Evolutionary conservation across 1,140 invertebrate species (phyloP).

Genomic region (Musca vetustissima): DNA sequence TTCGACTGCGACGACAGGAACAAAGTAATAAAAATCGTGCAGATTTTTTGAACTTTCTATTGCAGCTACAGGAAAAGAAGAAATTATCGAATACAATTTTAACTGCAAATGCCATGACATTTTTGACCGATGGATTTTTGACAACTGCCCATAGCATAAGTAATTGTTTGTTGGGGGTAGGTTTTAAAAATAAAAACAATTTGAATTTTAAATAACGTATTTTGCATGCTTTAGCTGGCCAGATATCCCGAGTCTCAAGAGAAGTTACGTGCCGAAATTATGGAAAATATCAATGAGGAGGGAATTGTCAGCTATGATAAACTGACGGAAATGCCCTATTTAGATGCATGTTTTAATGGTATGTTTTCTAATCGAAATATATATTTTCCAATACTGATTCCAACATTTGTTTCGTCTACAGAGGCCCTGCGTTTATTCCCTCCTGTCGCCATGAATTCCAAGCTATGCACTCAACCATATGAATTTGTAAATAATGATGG

Average conservation of each 20-base stretch:
- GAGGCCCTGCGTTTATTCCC: constrained; percentile 27
- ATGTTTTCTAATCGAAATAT: background rate
- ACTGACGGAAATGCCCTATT: constrained; percentile 6
- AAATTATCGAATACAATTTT: background rate
- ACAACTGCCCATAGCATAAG: constrained; percentile 22
- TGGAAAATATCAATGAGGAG: constrained; percentile 26
- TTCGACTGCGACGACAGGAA: constrained; percentile 35
- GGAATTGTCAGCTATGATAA: constrained; percentile 10
- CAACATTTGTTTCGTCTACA: constrained; percentile 20
- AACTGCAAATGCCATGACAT: constrained; percentile 29
- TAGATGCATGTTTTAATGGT: constrained; percentile 13
- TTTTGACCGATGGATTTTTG: constrained; percentile 41
- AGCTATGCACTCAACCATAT: constrained; percentile 25
- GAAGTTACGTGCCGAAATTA: constrained; percentile 46
- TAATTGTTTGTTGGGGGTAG: constrained; percentile 23
- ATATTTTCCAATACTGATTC: background rate
- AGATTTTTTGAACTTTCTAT: constrained; percentile 40
- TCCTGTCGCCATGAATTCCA: background rate
- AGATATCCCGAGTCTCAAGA: constrained; percentile 32
- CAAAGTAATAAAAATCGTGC: constrained; percentile 26
- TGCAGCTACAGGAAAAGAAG: constrained; percentile 38
- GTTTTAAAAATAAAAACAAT: background rate
- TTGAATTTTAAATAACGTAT: background rate
- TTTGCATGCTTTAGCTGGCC: constrained; percentile 25
- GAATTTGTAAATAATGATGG: constrained; percentile 23